Conservation (phyloP, 2,888 invertebrate species). For the Eupithecia tripunctaria region DNA sequence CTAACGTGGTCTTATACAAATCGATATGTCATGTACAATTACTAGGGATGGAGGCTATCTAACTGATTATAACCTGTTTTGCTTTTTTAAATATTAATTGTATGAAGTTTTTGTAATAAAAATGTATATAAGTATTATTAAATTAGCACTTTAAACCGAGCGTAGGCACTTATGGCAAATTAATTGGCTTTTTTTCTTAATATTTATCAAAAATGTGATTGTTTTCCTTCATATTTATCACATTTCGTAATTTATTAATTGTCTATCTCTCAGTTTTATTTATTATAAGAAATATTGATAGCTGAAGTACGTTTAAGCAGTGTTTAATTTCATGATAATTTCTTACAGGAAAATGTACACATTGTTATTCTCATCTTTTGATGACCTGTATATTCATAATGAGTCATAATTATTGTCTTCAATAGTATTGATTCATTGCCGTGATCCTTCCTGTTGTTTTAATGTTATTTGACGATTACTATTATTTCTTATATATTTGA, state of each 20-base stretch:
- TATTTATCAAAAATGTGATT: conserved; percentile 11
- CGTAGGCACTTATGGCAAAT: conserved; percentile 79
- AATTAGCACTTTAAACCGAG: conserved; percentile 41
- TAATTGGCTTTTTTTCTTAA: conserved; percentile 46
- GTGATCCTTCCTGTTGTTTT: background rate
- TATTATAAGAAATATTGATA: background rate
- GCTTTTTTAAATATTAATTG: background rate
- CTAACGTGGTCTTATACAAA: conserved; percentile 21
- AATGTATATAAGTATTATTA: conserved; percentile 8
- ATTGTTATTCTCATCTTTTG: background rate
- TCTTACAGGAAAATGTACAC: background rate
- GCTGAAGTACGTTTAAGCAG: background rate
- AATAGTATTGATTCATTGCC: background rate
- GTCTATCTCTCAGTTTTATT: background rate
- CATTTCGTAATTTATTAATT: background rate
- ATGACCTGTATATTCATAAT: background rate
- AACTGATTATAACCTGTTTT: conserved; percentile 8
- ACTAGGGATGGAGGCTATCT: conserved; percentile 24
- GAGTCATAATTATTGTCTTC: background rate
- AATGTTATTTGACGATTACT: too few relatives aligned
- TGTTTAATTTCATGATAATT: background rate
- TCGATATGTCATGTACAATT: conserved; percentile 27
- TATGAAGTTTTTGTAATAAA: background rate
- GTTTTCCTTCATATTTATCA: conserved; percentile 13
- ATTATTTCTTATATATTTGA: too few relatives aligned